phyloP scores from a whole-genome alignment of 2,888 invertebrate species.

The Caenorhabditis imperialis region DNA sequence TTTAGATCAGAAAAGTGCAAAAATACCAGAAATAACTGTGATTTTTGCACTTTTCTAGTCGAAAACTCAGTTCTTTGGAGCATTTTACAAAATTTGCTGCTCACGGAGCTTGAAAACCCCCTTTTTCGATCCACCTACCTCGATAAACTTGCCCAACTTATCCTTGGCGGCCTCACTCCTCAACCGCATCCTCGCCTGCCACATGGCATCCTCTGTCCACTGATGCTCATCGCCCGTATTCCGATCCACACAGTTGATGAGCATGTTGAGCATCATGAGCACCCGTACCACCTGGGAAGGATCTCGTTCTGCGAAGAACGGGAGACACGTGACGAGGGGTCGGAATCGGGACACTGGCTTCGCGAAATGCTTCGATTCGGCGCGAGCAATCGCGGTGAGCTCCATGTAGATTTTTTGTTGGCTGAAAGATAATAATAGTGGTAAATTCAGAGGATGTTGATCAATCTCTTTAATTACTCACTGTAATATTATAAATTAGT shows the following conservation, averaged over 20 bases:
- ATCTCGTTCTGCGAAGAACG: slow-evolving; percentile 43
- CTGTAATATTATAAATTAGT: too few relatives aligned
- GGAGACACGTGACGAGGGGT: slow-evolving; percentile 53
- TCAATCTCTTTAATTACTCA: background rate
- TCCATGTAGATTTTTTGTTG: slow-evolving; percentile 59
- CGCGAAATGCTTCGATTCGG: slow-evolving; percentile 8
- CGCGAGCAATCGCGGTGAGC: slow-evolving; percentile 34
- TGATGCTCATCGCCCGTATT: slow-evolving; percentile 81
- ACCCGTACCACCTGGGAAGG: slow-evolving; percentile 28
- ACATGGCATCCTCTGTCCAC: slow-evolving; percentile 60
- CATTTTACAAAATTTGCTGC: too few relatives aligned
- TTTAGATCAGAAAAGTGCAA: too few relatives aligned
- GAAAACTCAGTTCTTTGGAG: too few relatives aligned
- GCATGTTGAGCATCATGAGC: slow-evolving; percentile 56
- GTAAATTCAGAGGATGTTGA: background rate
- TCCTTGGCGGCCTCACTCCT: slow-evolving; percentile 56
- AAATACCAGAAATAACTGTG: too few relatives aligned
- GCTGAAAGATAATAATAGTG: slow-evolving; percentile 33
- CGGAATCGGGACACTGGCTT: slow-evolving; percentile 44
- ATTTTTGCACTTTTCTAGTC: too few relatives aligned
- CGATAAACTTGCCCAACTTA: slow-evolving; percentile 32
- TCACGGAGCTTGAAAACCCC: too few relatives aligned
- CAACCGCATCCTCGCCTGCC: slow-evolving; percentile 64
- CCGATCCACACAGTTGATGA: slow-evolving; percentile 81
- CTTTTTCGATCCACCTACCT: too few relatives aligned